Base-by-base conservation (phyloP, 2,113 vertebrate genomes). In the Zonotrichia leucophrys region DNA sequence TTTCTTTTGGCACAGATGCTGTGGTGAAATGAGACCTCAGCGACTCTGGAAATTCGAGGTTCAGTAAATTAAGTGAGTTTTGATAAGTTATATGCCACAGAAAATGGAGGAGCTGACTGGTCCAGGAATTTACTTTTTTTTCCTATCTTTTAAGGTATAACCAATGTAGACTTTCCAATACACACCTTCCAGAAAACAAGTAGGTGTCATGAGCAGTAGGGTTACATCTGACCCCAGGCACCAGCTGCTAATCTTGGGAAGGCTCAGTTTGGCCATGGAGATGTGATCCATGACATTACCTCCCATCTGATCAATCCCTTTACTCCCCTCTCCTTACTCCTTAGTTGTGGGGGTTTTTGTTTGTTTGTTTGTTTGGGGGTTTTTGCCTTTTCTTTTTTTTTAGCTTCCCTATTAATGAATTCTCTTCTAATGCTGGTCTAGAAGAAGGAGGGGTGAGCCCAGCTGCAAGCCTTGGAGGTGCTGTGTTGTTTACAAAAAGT, bases 391-490 rank as follows among this genome's bases (percentile, higher is more conserved):
- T n/a, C n/a, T n/a, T 37, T 37, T 37, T 37, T 49, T 22, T 2
- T 22, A n/a, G 10, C 4, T 67, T 88, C 42, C 20, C 7, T 52
- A 30, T 56, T 55, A 59, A 81, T 13, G 17, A 10, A n/a, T 77
- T 69, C 15, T 31, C 11, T 90, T 79, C 66, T 52, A 83, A 60
- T 56, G 69, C 28, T 46, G 44, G 11, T 35, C 33, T 67, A 46
- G 55, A 77, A 77, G 25, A 23, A 69, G 35, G 17, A 35, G 19
- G 56, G 12, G 30, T 28, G 35, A 90, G 27, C 23, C 44, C 24
- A 59, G 33, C 12, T 20, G 28, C 1, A 5, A 20, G 10, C 10
- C 0, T 49, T 8, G 22, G 28, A 68, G 10, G 1, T 55, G 50
- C 7, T 67, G 21, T 23, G 10, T 1, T 52, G 31, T 80, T 94